These are phyloP conservation scores for Ceriagrion tenellum DNA, from an alignment of 2,888 invertebrate genomes.

Conservation along the genomic window DNA sequence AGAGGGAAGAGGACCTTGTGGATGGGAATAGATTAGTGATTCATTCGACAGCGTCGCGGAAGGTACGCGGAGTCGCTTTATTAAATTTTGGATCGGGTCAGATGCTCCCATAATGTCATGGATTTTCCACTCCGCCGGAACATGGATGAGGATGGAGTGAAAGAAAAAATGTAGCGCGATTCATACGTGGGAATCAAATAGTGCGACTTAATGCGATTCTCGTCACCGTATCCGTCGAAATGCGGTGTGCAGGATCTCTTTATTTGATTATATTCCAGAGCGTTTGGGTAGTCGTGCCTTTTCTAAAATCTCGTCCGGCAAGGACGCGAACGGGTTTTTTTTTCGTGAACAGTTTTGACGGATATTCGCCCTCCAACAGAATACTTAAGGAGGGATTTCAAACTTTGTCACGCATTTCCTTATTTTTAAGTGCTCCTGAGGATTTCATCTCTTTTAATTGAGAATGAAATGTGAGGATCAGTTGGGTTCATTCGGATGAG, in stretches of 20 bases:
- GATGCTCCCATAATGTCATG: not conserved
- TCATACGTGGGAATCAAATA: conserved; percentile 1
- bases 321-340: not conserved
- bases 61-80: conserved; percentile 3
- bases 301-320: not conserved
- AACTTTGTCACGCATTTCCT: not conserved
- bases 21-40: not conserved
- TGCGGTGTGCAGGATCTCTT: not conserved
- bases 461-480: no score
- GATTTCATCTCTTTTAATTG: no score
- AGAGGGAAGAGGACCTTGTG: not conserved
- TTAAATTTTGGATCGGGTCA: conserved; percentile 55
- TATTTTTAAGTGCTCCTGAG: not conserved
- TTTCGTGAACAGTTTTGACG: not conserved
- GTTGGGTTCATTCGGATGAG: no score
- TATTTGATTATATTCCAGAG: conserved; percentile 39
- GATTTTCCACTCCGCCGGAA: not conserved
- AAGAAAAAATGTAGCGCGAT: not conserved
- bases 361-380: not conserved
- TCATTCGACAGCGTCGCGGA: not conserved
- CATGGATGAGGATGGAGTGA: not conserved
- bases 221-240: conserved; percentile 28
- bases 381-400: not conserved
- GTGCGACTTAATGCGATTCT: conserved; percentile 4
- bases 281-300: not conserved